phyloP scores from a whole-genome alignment of 1,140 invertebrate species.

The Galleria mellonella region DNA sequence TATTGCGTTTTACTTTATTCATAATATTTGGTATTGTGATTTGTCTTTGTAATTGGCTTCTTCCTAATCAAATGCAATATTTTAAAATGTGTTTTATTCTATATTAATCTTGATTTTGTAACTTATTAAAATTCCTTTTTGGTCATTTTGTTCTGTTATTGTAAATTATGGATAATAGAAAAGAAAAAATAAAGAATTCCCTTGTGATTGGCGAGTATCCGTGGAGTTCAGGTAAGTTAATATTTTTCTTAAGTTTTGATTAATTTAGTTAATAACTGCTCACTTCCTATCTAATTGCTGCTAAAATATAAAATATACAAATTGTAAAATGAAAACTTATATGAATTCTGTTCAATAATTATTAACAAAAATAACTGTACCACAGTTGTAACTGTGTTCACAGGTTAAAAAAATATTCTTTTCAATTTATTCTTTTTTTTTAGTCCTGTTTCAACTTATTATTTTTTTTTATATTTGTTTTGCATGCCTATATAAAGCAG shows the following conservation, averaged over 20 bases:
- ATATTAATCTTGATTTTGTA: no score
- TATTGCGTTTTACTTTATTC: no score
- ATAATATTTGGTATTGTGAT: no score
- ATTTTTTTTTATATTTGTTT: no score
- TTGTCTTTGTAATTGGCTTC: no score
- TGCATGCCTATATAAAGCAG: no score
- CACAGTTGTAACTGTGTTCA: not conserved
- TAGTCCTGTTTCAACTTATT: no score
- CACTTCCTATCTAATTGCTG: not conserved
- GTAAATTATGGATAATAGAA: conserved; percentile 27
- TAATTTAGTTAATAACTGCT: not conserved
- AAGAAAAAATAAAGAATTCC: conserved; percentile 39
- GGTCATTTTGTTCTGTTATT: no score
- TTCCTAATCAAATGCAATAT: no score
- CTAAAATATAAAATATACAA: not conserved
- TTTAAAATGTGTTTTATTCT: no score
- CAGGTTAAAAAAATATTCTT: not conserved
- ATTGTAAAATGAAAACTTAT: not conserved
- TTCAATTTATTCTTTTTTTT: no score
- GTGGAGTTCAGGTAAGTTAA: conserved; percentile 48
- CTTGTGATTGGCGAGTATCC: conserved; percentile 45
- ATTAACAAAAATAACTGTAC: not conserved
- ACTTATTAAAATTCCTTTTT: no score
- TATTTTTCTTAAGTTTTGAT: conserved; percentile 1
- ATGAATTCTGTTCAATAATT: not conserved